Base-by-base conservation (phyloP, 2,888 invertebrate species). In the Papilio gigon region DNA sequence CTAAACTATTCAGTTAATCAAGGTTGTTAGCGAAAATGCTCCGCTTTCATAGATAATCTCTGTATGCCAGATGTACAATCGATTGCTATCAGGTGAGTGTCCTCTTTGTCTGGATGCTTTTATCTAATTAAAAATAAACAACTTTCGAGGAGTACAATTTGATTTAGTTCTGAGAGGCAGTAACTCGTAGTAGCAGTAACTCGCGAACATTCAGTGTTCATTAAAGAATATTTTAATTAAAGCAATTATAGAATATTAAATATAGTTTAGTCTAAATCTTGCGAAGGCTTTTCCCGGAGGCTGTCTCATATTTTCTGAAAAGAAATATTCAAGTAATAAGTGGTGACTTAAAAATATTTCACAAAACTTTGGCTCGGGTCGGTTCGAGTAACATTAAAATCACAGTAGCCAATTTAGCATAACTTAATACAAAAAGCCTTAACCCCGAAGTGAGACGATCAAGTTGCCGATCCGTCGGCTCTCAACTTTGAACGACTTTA, bases 351-450 rank as follows among this genome's bases (percentile, higher is more conserved):
- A 20, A 33, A 50, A 67, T 53, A 67, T 53, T 61, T 40, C 27
- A 30, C 33, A 53, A 58, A 53, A 56, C 30, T 56, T 42, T 1
- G 37, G 2, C 30, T 40, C 17, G 60, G 50, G 25, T 47, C 59
- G 63, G 35, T 60, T 65, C 53, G 53, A 68, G 68, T 40, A 65
- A 68, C 70, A 73, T 72, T 71, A 72, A 74, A 71, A 73, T 70
- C 71, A 65, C 61, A 71, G 71, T 69, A 72, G 71, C 71, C 71
- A 72, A 76, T 78, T 79, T 75, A 77, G 69, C 74, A 71, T 80
- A 74, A 78, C 76, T 79, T 77, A 77, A 75, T 76, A 78, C 74
- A 77, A 73, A 75, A 75, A 75, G 76, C 72, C 68, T 73, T 71
- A 73, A 72, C 75, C 73, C 73, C 74, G 68, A 74, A 71, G 72